Evolutionary conservation across 2,888 invertebrate genomes (phyloP), one percentile per base, ranked within the genome.

Genomic region (Teleogryllus oceanicus): DNA sequence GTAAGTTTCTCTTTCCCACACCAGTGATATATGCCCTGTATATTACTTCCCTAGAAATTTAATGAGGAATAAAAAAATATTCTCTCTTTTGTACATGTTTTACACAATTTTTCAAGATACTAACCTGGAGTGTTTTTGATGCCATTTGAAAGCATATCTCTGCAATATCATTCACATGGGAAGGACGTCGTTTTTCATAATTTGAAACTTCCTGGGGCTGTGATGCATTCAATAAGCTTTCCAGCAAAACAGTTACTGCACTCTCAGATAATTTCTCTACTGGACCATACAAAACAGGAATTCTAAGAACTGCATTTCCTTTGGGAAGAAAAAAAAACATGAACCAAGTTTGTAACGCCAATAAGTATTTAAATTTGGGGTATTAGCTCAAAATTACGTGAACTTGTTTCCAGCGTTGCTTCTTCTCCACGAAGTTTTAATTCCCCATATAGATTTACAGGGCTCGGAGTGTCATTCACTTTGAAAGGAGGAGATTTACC

Each of bases 201-300:
- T 88, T 85, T 18, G 88, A 88, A 82, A 89, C 86, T 18, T 83
- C 80, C 74, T 80, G 81, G 62, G 81, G 80, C 62, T 82, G 77
- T n/a, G 79, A 77, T 11, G 50, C 24, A n/a, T 83, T 78, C 62
- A 84, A 78, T 49, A 85, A 77, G 11, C 78, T 84, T 24, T 84
- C 83, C 79, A 88, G 85, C 49, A 89, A 83, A 37, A 85, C 83
- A 10, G 89, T 88, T 2, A 89, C 86, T 3, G 89, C 88, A 85
- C 88, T 88, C 83, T 89, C 89, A 16, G 84, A 86, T 49, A 89
- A 81, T 62, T 83, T 84, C 82, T 88, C 87, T 12, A 88, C 86
- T n/a, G 86, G 84, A 11, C 89, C 89, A 84, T 89, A 90, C 62
- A 89, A 83, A 16, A 90, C 86, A 18, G 89, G 89, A 21, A 89